Evolutionary conservation across 2,113 vertebrate genomes (phyloP).

Genomic region (Sceloporus tristichus): DNA sequence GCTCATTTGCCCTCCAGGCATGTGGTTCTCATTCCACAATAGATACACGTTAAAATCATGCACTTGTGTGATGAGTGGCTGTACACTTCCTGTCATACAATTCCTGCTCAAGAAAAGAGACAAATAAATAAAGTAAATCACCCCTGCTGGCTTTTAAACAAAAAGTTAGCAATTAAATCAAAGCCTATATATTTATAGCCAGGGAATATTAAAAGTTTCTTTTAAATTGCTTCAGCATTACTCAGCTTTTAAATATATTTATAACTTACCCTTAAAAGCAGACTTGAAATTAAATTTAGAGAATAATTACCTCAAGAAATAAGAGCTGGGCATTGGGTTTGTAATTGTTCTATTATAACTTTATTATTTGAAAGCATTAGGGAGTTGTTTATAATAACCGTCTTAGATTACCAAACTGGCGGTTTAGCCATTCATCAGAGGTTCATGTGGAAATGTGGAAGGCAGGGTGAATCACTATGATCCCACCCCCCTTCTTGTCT

Average conservation of each 20-base stretch:
- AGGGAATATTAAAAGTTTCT: conserved; percentile 27
- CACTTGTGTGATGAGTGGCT: neutral
- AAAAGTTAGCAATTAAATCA: conserved; percentile 39
- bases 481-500: conserved; percentile 41
- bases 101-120: neutral
- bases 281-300: neutral
- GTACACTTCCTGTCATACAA: conserved; percentile 13
- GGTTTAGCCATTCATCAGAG: conserved; percentile 63
- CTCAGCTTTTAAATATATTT: neutral
- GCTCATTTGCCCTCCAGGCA: neutral
- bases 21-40: neutral
- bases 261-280: neutral
- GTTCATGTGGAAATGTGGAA: conserved; percentile 64
- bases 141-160: neutral
- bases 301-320: conserved; percentile 51
- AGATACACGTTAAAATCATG: neutral
- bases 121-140: conserved; percentile 11
- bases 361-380: conserved; percentile 64
- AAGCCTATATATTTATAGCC: conserved; percentile 36
- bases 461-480: conserved; percentile 47
- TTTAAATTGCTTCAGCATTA: conserved; percentile 39
- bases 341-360: conserved; percentile 43
- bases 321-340: conserved; percentile 50
- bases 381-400: conserved; percentile 70
- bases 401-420: conserved; percentile 67